Evolutionary conservation across 2,797 vertebrate species (phyloP).

Genomic region (Cetoscarus ocellatus): DNA sequence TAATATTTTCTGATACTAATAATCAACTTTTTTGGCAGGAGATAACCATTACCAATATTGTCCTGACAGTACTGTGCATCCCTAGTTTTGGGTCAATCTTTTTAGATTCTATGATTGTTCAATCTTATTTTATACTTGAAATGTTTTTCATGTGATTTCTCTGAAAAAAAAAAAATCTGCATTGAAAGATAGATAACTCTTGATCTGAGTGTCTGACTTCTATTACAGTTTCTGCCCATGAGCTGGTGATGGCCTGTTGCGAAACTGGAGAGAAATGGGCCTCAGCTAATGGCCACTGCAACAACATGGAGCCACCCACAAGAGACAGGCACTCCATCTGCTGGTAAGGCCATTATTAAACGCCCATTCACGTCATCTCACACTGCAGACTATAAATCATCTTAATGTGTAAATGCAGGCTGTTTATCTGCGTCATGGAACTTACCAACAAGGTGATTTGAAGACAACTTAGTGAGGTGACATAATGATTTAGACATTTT

Average conservation of each 20-base stretch:
- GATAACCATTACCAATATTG: no score
- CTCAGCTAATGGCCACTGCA: slow-evolving; percentile 89
- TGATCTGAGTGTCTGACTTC: slow-evolving; percentile 59
- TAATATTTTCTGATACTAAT: no score
- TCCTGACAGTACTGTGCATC: slow-evolving; percentile 2
- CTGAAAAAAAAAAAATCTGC: slow-evolving; percentile 28
- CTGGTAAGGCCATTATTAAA: slow-evolving; percentile 84
- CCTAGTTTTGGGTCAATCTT: slow-evolving; percentile 28
- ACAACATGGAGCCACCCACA: slow-evolving; percentile 82
- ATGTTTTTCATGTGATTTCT: slow-evolving; percentile 20
- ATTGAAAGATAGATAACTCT: slow-evolving; percentile 39
- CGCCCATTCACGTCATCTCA: slow-evolving; percentile 1
- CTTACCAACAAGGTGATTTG: neutral
- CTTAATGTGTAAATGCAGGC: neutral
- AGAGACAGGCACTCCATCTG: slow-evolving; percentile 86
- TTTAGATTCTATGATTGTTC: slow-evolving; percentile 21
- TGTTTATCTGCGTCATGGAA: slow-evolving; percentile 15
- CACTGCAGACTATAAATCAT: slow-evolving; percentile 18
- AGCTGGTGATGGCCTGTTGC: slow-evolving; percentile 91
- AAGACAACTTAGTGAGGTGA: slow-evolving; percentile 3
- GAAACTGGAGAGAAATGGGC: slow-evolving; percentile 93
- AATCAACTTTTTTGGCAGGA: no score
- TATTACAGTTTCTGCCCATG: slow-evolving; percentile 85
- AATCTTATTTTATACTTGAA: slow-evolving; percentile 25
- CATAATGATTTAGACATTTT: neutral